Conservation (phyloP, 2,888 invertebrate genomes). For the Cataglyphis albicans region DNA sequence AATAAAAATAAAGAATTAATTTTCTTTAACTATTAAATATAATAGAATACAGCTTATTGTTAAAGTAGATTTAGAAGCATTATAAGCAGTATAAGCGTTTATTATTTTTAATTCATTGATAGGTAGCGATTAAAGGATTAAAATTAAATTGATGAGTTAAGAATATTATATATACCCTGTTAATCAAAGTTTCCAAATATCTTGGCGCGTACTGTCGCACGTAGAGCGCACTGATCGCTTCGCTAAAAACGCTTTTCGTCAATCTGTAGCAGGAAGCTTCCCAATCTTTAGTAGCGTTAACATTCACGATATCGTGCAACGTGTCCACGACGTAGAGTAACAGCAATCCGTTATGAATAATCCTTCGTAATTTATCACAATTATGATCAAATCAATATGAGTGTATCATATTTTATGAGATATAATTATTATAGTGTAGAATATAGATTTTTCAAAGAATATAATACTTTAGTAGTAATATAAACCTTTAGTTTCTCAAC, state of each 20-base stretch:
- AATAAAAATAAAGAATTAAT: not conserved
- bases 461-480: too few relatives aligned
- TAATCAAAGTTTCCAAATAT: slow-evolving; percentile 84
- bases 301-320: slow-evolving; percentile 86
- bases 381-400: slow-evolving; percentile 11
- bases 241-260: slow-evolving; percentile 84
- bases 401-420: slow-evolving; percentile 74
- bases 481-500: too few relatives aligned
- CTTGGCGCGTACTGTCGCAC: slow-evolving; percentile 85
- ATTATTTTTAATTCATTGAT: not conserved
- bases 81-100: not conserved
- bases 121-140: not conserved
- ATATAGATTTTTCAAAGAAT: too few relatives aligned
- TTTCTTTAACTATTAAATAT: not conserved
- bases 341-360: slow-evolving; percentile 86
- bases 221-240: slow-evolving; percentile 86
- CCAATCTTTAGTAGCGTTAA: slow-evolving; percentile 83
- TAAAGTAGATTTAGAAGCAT: too few relatives aligned
- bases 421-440: not conserved
- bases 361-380: slow-evolving; percentile 77
- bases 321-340: slow-evolving; percentile 86
- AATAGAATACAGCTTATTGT: not conserved
- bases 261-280: slow-evolving; percentile 84
- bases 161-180: slow-evolving; percentile 80
- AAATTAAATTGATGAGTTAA: not conserved